phyloP scores from a whole-genome alignment of 1,140 invertebrate genomes.

The Anadara kagoshimensis region DNA sequence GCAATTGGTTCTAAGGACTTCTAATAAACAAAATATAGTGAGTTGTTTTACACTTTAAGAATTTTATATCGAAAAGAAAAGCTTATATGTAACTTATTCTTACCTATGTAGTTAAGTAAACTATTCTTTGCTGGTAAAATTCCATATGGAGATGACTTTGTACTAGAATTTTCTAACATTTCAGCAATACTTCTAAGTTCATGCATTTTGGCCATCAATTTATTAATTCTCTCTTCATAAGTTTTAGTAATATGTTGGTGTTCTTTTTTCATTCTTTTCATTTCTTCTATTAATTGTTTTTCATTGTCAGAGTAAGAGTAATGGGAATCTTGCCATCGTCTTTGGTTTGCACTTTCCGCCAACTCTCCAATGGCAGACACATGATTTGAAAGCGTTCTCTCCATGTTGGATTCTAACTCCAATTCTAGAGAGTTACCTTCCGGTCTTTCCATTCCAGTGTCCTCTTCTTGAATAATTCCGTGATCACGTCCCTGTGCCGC shows the following conservation, averaged over 20 bases:
- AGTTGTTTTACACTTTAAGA: no score
- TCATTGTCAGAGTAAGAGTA: constrained; percentile 70
- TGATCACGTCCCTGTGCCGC: constrained; percentile 44
- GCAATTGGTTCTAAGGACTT: no score
- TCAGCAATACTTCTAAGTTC: constrained; percentile 68
- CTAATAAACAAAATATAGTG: no score
- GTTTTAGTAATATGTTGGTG: constrained; percentile 62
- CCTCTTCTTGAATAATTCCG: constrained; percentile 56
- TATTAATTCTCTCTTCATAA: constrained; percentile 69
- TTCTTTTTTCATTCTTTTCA: constrained; percentile 69
- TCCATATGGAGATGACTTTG: constrained; percentile 64
- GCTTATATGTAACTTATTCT: constrained; percentile 6
- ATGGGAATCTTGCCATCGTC: constrained; percentile 49
- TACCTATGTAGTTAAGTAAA: constrained; percentile 61
- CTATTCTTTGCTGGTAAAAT: constrained; percentile 54
- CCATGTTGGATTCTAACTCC: constrained; percentile 30
- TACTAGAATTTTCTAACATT: constrained; percentile 69
- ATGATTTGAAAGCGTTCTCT: constrained; percentile 4
- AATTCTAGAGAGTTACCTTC: constrained; percentile 39
- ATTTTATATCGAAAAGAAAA: no score
- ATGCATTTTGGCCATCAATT: constrained; percentile 71
- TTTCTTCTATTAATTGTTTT: constrained; percentile 71
- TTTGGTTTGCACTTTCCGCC: constrained; percentile 6
- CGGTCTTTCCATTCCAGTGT: constrained; percentile 24
- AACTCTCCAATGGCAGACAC: constrained; percentile 2